Evolutionary conservation across 2,888 invertebrate species (phyloP), one percentile per base, ranked within the genome.

Genomic region (Andrena dorsata): DNA sequence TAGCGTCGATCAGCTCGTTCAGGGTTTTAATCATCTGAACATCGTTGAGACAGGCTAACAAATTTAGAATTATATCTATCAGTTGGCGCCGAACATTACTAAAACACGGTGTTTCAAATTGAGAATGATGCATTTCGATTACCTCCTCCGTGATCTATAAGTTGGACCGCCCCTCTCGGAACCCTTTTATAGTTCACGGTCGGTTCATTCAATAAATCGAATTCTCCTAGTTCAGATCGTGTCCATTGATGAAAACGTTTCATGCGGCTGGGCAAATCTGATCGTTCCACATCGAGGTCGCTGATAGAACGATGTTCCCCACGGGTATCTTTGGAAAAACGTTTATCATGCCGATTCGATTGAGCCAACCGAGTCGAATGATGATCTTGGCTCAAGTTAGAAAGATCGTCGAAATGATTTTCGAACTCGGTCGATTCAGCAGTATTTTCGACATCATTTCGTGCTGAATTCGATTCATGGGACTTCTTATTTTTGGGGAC

Each of bases 1-100:
- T 96, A 65, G 96, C 95, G 86, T 95, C 95, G 91, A 96, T 96
- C 84, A 97, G 94, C 88, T 96, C 95, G 91, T 96, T 96, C 86
- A 97, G 93, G 5, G 96, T 95, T 92, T 96, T 96, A 87, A 96
- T 95, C 88, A 97, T 94, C 84, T 95, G 94, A 90, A 95, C 95
- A 70, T 95, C 95, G 90, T 92, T 90, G 82, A 92, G 87, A 82
- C 92, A 92, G 74, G 90, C 93, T 93, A 61, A 10, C 2, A 78
- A 80, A 82, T 23, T 65, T 20, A 20, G 10, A 56, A 66, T 41
- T 41, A 13, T 13, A 49, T 76, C 53, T 6, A 47, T 53, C 60
- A 58, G 65, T 53, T 28, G 13, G 7, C 26, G 47, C 13, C 16
- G 8, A 58, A 26, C 16, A 2, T 26, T 3, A n/a, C 16, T 64